phyloP scores from a whole-genome alignment of 2,888 invertebrate genomes.

The Cactoblastis cactorum region DNA sequence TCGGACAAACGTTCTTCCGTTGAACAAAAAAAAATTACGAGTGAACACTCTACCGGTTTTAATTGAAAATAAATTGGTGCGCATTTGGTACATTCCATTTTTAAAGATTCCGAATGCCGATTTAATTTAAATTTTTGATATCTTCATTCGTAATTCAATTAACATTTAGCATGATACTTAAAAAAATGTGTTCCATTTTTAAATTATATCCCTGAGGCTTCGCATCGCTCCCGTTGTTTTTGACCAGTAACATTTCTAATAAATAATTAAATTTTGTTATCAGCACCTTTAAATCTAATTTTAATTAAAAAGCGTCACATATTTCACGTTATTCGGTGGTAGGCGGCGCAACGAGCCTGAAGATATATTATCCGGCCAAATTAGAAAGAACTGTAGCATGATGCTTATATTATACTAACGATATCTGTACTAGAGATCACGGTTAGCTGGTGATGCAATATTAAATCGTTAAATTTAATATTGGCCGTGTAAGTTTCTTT shows the following conservation, averaged over 20 bases:
- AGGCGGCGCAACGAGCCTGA: conserved; percentile 63
- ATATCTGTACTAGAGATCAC: conserved; percentile 40
- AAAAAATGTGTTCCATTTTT: conserved; percentile 5
- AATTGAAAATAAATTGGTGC: neutral
- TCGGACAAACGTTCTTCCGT: conserved; percentile 52
- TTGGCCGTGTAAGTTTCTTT: conserved; percentile 68
- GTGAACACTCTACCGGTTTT: conserved; percentile 2
- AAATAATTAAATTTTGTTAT: conserved; percentile 72
- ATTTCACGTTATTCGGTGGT: conserved; percentile 74
- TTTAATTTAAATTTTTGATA: conserved; percentile 20
- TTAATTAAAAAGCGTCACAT: conserved; percentile 78
- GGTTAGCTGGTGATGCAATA: conserved; percentile 57
- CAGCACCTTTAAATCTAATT: conserved; percentile 67
- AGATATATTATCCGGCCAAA: conserved; percentile 45
- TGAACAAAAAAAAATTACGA: conserved; percentile 44
- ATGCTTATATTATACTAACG: conserved; percentile 31
- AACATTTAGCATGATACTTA: conserved; percentile 14
- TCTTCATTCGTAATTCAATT: conserved; percentile 28
- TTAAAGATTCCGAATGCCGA: neutral
- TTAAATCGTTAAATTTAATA: conserved; percentile 78
- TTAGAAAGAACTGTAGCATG: conserved; percentile 39
- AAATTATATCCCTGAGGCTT: conserved; percentile 12
- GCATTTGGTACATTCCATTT: neutral
- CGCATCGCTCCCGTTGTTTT: conserved; percentile 43
- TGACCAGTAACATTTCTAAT: conserved; percentile 50